Conservation (phyloP, 2,113 vertebrate species). For the Syrmaticus mikado region DNA sequence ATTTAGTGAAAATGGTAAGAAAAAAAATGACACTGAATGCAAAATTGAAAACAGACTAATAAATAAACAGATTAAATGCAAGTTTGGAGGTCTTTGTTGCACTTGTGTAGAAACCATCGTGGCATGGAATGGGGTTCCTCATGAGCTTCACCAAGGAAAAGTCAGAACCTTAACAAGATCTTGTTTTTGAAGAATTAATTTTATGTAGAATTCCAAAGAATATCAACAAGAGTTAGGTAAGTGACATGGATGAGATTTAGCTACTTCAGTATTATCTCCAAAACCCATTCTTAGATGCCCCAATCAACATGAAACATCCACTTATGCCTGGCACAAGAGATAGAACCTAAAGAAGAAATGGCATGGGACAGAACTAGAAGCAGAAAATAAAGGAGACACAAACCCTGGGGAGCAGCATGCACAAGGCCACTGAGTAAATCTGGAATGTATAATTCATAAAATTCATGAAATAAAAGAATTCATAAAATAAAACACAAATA, state of each 20-base stretch:
- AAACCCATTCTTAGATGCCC: not conserved
- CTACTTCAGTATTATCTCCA: not conserved
- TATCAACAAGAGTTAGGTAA: not conserved
- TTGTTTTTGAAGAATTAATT: not conserved
- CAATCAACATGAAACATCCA: not conserved
- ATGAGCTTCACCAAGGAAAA: not conserved
- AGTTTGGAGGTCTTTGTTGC: not conserved
- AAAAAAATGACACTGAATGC: not conserved
- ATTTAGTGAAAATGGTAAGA: not conserved
- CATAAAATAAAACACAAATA: not conserved
- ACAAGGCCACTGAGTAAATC: not conserved
- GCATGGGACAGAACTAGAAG: not conserved
- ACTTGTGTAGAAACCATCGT: not conserved
- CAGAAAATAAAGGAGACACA: not conserved
- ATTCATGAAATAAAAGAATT: not conserved
- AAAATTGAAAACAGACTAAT: not conserved
- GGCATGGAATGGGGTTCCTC: not conserved
- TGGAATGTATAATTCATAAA: too few species aligned
- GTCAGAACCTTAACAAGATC: not conserved
- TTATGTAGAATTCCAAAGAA: not conserved
- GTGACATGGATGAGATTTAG: not conserved
- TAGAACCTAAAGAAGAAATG: not conserved
- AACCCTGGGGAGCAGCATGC: not conserved
- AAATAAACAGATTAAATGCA: not conserved
- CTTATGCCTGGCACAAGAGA: not conserved